These are phyloP conservation scores for Amphiduros pacificus DNA, from an alignment of 2,888 invertebrate species.

Conservation along the genomic window DNA sequence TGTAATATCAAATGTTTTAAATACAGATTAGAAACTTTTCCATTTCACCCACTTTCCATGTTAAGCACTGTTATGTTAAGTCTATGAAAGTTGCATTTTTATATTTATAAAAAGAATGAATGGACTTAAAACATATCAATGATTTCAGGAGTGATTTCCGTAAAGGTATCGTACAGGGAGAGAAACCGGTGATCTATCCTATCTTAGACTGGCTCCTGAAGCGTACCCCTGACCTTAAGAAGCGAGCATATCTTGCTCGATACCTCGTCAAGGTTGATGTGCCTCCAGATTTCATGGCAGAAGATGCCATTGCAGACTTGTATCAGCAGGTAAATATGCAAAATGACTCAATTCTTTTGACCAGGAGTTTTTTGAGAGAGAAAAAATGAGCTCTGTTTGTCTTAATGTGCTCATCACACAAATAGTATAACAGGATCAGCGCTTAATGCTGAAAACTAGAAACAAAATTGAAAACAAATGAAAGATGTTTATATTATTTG, in stretches of 20 bases:
- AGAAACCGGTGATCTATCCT: constrained; percentile 75
- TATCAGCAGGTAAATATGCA: constrained; percentile 65
- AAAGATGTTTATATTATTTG: too few relatives aligned
- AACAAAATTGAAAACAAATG: too few relatives aligned
- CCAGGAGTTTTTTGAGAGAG: too few relatives aligned
- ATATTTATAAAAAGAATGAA: neutral
- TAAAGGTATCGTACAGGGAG: constrained; percentile 73
- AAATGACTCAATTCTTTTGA: too few relatives aligned
- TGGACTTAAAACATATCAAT: neutral
- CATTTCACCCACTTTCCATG: too few relatives aligned
- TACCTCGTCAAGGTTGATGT: constrained; percentile 70
- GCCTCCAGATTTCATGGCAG: constrained; percentile 74
- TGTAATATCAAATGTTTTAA: too few relatives aligned
- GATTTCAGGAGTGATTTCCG: constrained; percentile 64
- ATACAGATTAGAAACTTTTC: too few relatives aligned
- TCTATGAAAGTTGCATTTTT: neutral
- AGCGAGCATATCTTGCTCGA: constrained; percentile 81
- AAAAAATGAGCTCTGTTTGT: too few relatives aligned
- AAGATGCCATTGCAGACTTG: constrained; percentile 73
- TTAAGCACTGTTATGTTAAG: neutral
- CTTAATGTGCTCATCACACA: too few relatives aligned
- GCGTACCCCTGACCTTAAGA: constrained; percentile 74
- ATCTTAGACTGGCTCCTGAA: constrained; percentile 79
- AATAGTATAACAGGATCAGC: too few relatives aligned
- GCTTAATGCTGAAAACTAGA: too few relatives aligned